phyloP scores from a whole-genome alignment of 2,888 invertebrate genomes.

The Andrena marginata region DNA sequence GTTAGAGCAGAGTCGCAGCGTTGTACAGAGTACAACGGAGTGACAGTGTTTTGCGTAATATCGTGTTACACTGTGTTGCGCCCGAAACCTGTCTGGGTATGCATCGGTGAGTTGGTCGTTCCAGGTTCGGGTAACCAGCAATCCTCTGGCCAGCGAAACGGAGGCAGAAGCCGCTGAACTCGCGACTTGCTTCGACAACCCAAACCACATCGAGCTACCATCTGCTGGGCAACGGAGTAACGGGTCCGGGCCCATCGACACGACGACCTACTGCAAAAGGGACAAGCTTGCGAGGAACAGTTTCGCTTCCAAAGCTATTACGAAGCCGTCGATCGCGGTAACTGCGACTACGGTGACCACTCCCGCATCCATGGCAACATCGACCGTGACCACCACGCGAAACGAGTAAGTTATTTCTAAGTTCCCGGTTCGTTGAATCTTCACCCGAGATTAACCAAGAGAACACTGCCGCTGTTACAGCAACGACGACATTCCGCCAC shows the following conservation, averaged over 20 bases:
- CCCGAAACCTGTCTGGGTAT: neutral
- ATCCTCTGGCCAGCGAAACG: slow-evolving; percentile 88
- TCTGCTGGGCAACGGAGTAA: slow-evolving; percentile 82
- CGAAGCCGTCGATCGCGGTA: slow-evolving; percentile 63
- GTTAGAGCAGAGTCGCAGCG: too few relatives aligned
- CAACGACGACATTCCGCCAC: slow-evolving; percentile 85
- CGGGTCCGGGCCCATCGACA: slow-evolving; percentile 86
- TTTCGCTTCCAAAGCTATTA: slow-evolving; percentile 70
- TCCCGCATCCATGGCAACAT: slow-evolving; percentile 58
- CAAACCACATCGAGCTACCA: slow-evolving; percentile 90
- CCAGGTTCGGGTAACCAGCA: slow-evolving; percentile 91
- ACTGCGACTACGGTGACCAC: slow-evolving; percentile 66
- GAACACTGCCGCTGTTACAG: slow-evolving; percentile 68
- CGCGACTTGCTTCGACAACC: slow-evolving; percentile 91
- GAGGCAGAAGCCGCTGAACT: slow-evolving; percentile 83
- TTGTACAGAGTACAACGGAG: too few relatives aligned
- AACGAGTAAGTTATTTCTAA: slow-evolving; percentile 79
- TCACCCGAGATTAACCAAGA: neutral
- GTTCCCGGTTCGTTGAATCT: neutral
- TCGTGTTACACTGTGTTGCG: neutral
- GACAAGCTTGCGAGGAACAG: slow-evolving; percentile 82
- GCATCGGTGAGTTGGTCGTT: neutral
- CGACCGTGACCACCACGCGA: slow-evolving; percentile 63
- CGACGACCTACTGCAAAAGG: slow-evolving; percentile 91
- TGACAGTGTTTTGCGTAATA: neutral